phyloP scores from a whole-genome alignment of 2,113 vertebrate species.

The Phalacrocorax brasilianus region DNA sequence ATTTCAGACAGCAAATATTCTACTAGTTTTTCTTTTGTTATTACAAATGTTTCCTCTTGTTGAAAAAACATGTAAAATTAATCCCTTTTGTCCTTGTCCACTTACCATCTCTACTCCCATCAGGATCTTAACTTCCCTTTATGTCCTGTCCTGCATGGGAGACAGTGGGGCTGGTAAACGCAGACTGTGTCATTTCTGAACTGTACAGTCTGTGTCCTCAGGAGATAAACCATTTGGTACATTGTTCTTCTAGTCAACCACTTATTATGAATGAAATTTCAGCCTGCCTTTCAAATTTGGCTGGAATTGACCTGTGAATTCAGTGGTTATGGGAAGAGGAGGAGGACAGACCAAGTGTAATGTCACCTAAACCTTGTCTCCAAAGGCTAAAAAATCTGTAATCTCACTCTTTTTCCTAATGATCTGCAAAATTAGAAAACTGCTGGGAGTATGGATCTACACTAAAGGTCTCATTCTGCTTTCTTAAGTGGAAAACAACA shows the following conservation, averaged over 20 bases:
- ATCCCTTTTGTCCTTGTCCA: background rate
- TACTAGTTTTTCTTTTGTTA: background rate
- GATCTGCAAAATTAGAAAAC: background rate
- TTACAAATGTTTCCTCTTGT: background rate
- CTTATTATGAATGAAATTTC: background rate
- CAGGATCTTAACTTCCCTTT: background rate
- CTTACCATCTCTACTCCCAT: background rate
- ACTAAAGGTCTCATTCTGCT: background rate
- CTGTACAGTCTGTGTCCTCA: background rate
- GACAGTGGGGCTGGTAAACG: background rate
- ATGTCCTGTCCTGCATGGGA: background rate
- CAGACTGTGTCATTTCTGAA: background rate
- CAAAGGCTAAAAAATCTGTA: background rate
- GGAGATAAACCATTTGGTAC: background rate
- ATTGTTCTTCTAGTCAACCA: background rate
- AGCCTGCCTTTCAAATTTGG: background rate
- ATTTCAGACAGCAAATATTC: background rate
- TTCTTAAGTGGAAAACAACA: background rate
- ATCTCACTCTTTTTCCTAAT: background rate
- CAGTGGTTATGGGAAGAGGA: background rate
- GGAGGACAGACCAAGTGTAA: background rate
- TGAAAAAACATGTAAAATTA: background rate
- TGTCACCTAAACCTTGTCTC: background rate
- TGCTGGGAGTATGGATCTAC: background rate
- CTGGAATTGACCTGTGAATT: background rate